Conservation (phyloP, 1,140 invertebrate species). For the Helicoverpa zea region DNA sequence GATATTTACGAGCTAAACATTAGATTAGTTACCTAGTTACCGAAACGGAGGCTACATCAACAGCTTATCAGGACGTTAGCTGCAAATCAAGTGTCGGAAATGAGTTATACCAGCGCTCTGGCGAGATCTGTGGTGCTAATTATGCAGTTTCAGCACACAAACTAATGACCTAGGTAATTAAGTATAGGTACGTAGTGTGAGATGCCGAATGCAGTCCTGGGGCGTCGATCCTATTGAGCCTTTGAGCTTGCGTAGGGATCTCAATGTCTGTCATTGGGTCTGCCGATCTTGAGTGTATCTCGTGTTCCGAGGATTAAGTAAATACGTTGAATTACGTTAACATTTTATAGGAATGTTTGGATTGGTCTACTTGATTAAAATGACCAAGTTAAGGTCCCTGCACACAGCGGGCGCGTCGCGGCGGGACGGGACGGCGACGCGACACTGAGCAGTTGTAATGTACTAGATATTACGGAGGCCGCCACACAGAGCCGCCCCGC, state of each 20-base stretch:
- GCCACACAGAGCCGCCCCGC: too few species aligned
- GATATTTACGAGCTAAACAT: not conserved
- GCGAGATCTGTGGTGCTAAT: slow-evolving; percentile 21
- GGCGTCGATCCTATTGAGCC: not conserved
- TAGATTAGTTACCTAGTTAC: too few species aligned
- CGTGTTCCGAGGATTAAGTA: too few species aligned
- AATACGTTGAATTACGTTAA: too few species aligned
- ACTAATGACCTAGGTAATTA: slow-evolving; percentile 32
- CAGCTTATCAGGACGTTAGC: slow-evolving; percentile 15
- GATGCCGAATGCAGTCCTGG: not conserved
- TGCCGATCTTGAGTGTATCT: too few species aligned
- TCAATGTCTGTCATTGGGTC: not conserved
- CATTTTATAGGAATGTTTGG: too few species aligned
- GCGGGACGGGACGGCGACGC: too few species aligned
- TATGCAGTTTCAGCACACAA: slow-evolving; percentile 18
- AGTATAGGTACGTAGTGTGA: not conserved
- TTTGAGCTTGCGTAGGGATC: not conserved
- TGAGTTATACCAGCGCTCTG: slow-evolving; percentile 12
- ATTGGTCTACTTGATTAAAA: too few species aligned
- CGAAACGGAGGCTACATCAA: slow-evolving; percentile 15
- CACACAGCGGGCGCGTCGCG: too few species aligned
- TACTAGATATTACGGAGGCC: too few species aligned
- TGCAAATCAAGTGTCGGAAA: slow-evolving; percentile 36
- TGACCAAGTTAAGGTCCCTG: too few species aligned
- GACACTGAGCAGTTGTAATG: too few species aligned